phyloP scores from a whole-genome alignment of 2,113 vertebrate genomes.

The Brachyistius frenatus region DNA sequence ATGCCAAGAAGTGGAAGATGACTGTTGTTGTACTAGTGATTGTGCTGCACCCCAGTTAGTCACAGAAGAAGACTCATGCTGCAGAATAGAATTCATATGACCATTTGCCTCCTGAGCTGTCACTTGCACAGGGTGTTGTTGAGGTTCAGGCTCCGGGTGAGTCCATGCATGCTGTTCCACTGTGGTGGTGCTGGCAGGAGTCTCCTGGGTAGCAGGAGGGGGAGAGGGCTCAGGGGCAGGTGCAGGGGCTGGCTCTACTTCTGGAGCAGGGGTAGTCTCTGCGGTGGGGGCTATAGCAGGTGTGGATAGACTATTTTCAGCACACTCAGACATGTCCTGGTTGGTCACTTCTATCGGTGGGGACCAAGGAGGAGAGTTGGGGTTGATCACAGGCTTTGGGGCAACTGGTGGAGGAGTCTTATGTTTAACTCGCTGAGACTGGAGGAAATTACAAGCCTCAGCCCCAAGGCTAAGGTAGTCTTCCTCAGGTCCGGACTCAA shows the following conservation, averaged over 20 bases:
- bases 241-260: conserved; percentile 81
- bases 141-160: conserved; percentile 61
- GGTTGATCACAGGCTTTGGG: conserved; percentile 91
- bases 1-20: conserved; percentile 65
- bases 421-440: conserved; percentile 86
- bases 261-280: conserved; percentile 75
- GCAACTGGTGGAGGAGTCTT: conserved; percentile 96
- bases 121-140: conserved; percentile 65
- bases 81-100: conserved; percentile 42
- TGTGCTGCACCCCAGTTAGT: conserved; percentile 63
- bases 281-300: conserved; percentile 80
- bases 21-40: conserved; percentile 68
- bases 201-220: conserved; percentile 66
- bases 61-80: conserved; percentile 62
- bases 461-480: conserved; percentile 98
- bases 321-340: conserved; percentile 85
- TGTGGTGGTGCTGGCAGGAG: conserved; percentile 45
- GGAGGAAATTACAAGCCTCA: conserved; percentile 98
- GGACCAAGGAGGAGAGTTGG: conserved; percentile 89
- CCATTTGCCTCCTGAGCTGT: conserved; percentile 62
- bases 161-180: conserved; percentile 69
- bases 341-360: conserved; percentile 78
- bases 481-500: conserved; percentile 94
- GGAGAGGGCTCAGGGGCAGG: conserved; percentile 74
- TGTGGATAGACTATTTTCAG: conserved; percentile 83